Conservation (phyloP, 2,113 vertebrate species). For the Otocyon megalotis region DNA sequence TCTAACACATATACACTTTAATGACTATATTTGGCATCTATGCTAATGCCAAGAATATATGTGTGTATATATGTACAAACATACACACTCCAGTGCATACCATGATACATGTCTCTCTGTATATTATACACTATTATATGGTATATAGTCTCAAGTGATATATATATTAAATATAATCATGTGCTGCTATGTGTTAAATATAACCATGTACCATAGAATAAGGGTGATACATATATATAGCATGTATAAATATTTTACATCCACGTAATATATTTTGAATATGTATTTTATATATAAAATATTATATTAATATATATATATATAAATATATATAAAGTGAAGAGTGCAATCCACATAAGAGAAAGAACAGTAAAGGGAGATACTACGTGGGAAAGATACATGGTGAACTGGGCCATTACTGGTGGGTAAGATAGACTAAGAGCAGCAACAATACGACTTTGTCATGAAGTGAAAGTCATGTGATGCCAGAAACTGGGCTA, state of each 20-base stretch:
- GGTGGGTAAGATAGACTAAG: background rate
- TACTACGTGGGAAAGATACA: background rate
- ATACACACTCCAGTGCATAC: background rate
- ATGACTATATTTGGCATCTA: background rate
- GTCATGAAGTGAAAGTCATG: background rate
- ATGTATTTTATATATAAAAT: background rate
- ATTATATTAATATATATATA: background rate
- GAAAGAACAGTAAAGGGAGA: background rate
- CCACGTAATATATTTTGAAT: background rate
- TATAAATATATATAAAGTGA: background rate
- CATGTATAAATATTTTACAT: background rate
- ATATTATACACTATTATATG: background rate
- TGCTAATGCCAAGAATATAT: background rate
- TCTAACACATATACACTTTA: conserved; percentile 7
- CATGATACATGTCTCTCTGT: background rate
- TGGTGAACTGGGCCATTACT: background rate
- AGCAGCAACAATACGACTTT: background rate
- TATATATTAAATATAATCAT: background rate
- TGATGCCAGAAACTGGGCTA: background rate
- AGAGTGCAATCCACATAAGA: background rate
- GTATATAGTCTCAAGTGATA: background rate
- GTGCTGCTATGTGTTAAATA: background rate
- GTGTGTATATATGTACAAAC: background rate
- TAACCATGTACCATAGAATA: background rate
- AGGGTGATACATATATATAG: background rate